Conservation (phyloP, 2,888 invertebrate genomes). For the Hyposoter dolosus region DNA sequence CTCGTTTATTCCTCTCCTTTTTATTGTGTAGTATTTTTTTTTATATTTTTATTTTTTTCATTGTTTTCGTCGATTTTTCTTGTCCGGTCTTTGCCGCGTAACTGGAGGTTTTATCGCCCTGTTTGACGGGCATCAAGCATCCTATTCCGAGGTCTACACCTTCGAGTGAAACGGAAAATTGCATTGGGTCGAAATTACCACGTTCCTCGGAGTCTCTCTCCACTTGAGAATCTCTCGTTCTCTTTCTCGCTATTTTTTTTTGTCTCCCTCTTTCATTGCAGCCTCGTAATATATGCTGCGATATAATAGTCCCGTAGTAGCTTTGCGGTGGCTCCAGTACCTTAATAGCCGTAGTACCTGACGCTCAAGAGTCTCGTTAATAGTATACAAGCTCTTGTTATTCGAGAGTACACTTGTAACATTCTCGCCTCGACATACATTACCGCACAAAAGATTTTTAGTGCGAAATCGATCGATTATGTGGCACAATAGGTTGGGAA, state of each 20-base stretch:
- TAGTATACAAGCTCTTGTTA: slow-evolving; percentile 66
- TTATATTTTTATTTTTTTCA: not conserved
- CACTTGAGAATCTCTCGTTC: slow-evolving; percentile 23
- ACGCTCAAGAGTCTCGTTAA: slow-evolving; percentile 59
- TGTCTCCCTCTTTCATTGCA: not conserved
- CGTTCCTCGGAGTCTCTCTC: slow-evolving; percentile 23
- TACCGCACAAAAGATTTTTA: not conserved
- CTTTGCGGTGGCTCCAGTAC: slow-evolving; percentile 36
- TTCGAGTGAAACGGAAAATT: slow-evolving; percentile 59
- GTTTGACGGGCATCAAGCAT: slow-evolving; percentile 56
- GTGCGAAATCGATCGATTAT: not conserved
- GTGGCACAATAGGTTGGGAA: not conserved
- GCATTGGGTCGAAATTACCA: slow-evolving; percentile 59
- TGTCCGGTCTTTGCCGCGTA: not conserved
- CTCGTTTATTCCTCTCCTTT: not conserved
- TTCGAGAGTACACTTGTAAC: slow-evolving; percentile 63
- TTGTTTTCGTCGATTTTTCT: slow-evolving; percentile 14
- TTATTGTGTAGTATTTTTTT: not conserved
- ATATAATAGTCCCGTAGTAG: slow-evolving; percentile 43
- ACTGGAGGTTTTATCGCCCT: slow-evolving; percentile 27
- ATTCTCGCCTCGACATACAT: slow-evolving; percentile 48
- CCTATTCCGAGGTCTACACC: not conserved
- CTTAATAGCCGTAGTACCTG: slow-evolving; percentile 51
- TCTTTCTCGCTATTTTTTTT: not conserved
- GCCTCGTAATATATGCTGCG: slow-evolving; percentile 42